Base-by-base conservation (phyloP, 2,797 vertebrate genomes). In the Trematocara caparti region DNA sequence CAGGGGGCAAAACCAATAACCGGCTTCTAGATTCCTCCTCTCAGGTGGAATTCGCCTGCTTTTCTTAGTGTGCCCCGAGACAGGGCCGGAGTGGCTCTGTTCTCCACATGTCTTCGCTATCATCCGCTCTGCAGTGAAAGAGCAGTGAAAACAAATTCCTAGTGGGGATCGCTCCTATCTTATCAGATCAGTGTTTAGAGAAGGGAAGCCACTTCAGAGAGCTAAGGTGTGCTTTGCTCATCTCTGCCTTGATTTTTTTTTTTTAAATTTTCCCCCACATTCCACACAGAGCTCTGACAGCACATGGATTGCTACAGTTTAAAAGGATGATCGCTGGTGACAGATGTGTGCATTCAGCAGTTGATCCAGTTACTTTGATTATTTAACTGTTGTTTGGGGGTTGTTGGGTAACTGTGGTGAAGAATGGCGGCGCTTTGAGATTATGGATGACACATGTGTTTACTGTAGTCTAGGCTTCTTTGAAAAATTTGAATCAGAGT, bases 171-270 rank as follows among this genome's bases (percentile, higher is more conserved):
- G 64, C 86, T 88, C 76, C 86, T 88, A 90, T 92, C 93, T 92
- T 89, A 93, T 94, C 92, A 90, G 89, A 94, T 94, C 88, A 88
- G 88, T 90, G 91, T 94, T 90, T 89, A 76, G 88, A 93, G 91
- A 88, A 89, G 84, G 84, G 86, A 82, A 89, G 86, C 86, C 90
- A 89, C 90, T 93, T 90, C 82, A 88, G 85, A 86, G 84, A 84
- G 84, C 78, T 47, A 79, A 87, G 89, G 87, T 91, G 86, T 78
- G 76, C 79, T 79, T 81, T 73, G 74, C 86, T 78, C 17, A n/a
- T 79, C 81, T 82, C 57, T 57, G 75, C 78, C 78, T 84, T 27
- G 12, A 83, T 81, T 83, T 84, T 81, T 4, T 3, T 21, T 0
- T 4, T n/a, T n/a, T n/a, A n/a, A n/a, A n/a, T n/a, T n/a, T n/a